These are phyloP conservation scores for Xestia rhomboidea DNA, from an alignment of 2,888 invertebrate genomes.

Conservation along the genomic window DNA sequence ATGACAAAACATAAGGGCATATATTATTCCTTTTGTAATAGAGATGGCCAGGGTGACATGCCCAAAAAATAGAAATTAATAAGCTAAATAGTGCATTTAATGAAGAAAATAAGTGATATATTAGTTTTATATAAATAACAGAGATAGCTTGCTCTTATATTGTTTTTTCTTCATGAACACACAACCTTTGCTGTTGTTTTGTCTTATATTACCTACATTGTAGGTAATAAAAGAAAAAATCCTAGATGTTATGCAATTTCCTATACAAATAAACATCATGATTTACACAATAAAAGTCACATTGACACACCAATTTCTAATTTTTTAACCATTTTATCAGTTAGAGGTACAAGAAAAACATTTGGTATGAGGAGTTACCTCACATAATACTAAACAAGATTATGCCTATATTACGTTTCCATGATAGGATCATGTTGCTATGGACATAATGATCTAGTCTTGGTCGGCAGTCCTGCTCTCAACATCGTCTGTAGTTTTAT, in stretches of 20 bases:
- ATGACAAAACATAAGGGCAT: background rate
- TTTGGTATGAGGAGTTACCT: constrained; percentile 42
- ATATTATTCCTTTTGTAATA: background rate
- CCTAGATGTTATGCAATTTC: background rate
- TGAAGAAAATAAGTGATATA: constrained; percentile 36
- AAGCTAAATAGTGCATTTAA: constrained; percentile 32
- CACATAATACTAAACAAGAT: constrained; percentile 43
- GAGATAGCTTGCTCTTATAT: constrained; percentile 19
- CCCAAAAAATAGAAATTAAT: constrained; percentile 9
- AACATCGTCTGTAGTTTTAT: constrained; percentile 75
- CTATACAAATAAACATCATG: background rate
- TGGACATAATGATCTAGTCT: constrained; percentile 45
- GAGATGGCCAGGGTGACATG: background rate
- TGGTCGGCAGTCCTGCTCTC: constrained; percentile 62
- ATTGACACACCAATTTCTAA: background rate
- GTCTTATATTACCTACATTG: no score
- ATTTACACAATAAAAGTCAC: constrained; percentile 31
- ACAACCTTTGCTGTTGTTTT: constrained; percentile 10
- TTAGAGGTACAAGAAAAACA: constrained; percentile 32
- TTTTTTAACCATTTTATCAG: constrained; percentile 8
- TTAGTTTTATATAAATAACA: constrained; percentile 37
- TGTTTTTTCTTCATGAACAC: constrained; percentile 1
- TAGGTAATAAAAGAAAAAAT: no score
- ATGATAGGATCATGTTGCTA: constrained; percentile 15
- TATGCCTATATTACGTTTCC: constrained; percentile 28